Conservation (phyloP, 2,113 vertebrate genomes). For the Neopipo cinnamomea region DNA sequence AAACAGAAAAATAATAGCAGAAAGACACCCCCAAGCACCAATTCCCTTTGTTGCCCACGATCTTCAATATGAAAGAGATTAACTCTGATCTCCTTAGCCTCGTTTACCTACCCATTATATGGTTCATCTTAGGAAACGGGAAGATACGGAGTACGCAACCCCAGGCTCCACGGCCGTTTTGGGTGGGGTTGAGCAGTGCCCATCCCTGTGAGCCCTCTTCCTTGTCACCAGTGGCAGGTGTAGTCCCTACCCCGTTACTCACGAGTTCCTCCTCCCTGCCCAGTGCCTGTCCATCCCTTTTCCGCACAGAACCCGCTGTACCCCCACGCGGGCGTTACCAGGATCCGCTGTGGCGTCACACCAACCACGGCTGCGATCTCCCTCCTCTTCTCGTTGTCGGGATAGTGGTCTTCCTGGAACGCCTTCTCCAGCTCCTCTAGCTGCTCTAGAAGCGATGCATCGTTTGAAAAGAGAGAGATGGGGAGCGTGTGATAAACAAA, state of each 20-base stretch:
- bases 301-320: not conserved
- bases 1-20: not conserved
- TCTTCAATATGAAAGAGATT: not conserved
- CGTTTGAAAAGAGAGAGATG: not conserved
- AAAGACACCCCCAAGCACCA: not conserved
- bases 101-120: not conserved
- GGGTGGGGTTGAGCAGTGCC: not conserved
- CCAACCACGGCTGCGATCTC: conserved; percentile 86
- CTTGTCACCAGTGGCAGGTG: not conserved
- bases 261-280: not conserved
- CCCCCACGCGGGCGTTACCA: conserved; percentile 75
- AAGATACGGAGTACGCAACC: not conserved
- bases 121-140: not conserved
- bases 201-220: not conserved
- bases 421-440: conserved; percentile 85
- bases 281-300: not conserved
- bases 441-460: conserved; percentile 79
- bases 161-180: not conserved
- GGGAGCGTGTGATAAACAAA: not conserved
- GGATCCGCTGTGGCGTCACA: conserved; percentile 90
- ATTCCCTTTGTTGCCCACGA: not conserved
- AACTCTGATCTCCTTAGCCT: not conserved
- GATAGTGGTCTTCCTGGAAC: conserved; percentile 94
- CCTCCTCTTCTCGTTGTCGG: conserved; percentile 87
- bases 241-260: not conserved